A percentile compares a stretch with the other conserved stretches of the same genome.
phyloP scores from a whole-genome alignment of 2,113 vertebrate genomes.

The Galeopterus variegatus region DNA sequence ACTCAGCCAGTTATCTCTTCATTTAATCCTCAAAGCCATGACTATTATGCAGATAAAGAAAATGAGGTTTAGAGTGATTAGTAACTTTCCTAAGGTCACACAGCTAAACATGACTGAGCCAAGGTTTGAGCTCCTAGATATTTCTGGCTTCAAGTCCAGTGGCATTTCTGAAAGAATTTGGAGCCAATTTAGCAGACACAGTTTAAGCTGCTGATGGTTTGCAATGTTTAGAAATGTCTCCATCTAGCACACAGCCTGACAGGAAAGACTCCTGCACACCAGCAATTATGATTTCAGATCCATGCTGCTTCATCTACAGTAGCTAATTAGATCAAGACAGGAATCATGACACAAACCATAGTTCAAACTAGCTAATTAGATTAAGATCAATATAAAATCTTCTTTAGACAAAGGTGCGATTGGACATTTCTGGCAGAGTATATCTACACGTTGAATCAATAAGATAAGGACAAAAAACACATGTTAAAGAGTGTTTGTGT shows the following conservation, averaged over 20 bases:
- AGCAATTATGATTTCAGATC: slow-evolving; percentile 41
- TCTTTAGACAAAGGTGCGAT: slow-evolving; percentile 81
- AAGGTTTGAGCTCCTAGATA: not conserved
- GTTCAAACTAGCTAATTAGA: slow-evolving; percentile 86
- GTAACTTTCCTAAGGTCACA: not conserved
- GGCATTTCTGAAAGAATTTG: not conserved
- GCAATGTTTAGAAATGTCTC: not conserved
- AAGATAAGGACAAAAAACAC: slow-evolving; percentile 84
- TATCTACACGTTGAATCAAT: slow-evolving; percentile 71
- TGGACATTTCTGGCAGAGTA: not conserved
- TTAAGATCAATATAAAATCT: slow-evolving; percentile 87
- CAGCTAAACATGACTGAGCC: not conserved
- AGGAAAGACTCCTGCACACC: not conserved
- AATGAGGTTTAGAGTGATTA: not conserved
- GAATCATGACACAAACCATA: slow-evolving; percentile 85
- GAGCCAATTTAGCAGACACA: not conserved
- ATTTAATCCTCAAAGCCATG: not conserved
- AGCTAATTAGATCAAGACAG: slow-evolving; percentile 88
- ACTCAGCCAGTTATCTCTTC: not conserved
- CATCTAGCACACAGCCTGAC: not conserved
- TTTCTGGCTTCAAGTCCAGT: not conserved
- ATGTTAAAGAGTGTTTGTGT: slow-evolving; percentile 60
- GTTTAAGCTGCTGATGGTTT: not conserved
- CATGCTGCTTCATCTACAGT: slow-evolving; percentile 61
- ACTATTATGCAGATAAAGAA: not conserved